Evolutionary conservation across 2,888 invertebrate species (phyloP), one percentile per base, ranked within the genome.

Genomic region (Nymphalis c-album): DNA sequence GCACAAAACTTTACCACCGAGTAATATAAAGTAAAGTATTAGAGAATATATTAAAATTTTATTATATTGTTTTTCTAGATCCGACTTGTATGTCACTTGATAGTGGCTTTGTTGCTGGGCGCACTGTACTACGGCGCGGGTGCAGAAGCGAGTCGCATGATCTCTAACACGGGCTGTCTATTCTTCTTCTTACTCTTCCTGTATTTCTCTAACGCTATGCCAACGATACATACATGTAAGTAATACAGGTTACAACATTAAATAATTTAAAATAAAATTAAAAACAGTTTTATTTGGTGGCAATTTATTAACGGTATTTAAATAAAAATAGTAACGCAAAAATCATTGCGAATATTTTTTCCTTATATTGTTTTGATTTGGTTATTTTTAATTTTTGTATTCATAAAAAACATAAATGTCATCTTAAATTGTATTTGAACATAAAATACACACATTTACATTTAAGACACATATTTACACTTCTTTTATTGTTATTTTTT

Each of bases 221-320:
- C 94, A 1, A 93, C 94, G 35, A 94, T 94, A 60, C 92, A 93
- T 71, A 93, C 93, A 67, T 94, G 94, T 94, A 84, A 94, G 95
- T 93, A 40, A 26, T 40, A 35, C 10, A 18, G 40, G 40, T 40
- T n/a, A 47, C 6, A 7, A 13, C 3, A 53, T 26, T 8, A 22
- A 22, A 0, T 5, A 0, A 7, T 22, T 13, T 8, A 13, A 22
- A 22, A 8, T 0, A 20, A 22, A 5, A 26, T 2, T 26, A 31
- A 6, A 50, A 50, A 20, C 1, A 7, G 50, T 50, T 50, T 31
- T 6, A 31, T 6, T 26, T 26, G 26, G 26, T 26, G 26, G 26
- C 26, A 26, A 26, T 26, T 26, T 3, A 26, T 35, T 35, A 8
- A 35, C 10, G 35, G 10, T 8, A 3, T 40, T 40, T 10, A 8